Base-by-base conservation (phyloP, 2,113 vertebrate species). In the Vulpes ferrilata region DNA sequence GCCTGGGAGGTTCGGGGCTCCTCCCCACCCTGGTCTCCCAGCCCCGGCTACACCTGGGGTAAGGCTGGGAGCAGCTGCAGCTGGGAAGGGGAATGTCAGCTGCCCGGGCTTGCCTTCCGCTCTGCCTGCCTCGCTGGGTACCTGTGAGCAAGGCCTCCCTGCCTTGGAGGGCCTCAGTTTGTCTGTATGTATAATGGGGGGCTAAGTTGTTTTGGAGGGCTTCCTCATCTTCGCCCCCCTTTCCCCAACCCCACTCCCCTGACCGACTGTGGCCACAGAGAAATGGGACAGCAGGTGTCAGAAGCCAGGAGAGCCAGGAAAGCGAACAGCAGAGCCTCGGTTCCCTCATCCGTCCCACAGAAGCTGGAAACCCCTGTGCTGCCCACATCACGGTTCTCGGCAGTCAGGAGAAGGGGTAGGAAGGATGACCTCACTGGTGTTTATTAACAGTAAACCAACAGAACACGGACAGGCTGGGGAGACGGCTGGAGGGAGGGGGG, bases 401-500 rank as follows among this genome's bases (percentile, higher is more conserved):
- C 5, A 30, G 69, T 43, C 35, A 92, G 71, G 27, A 96, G 78
- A 55, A 94, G n/a, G 60, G 71, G 32, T 0, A 0, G 35, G 27
- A 38, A 95, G 5, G 67, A 69, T 25, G 69, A 94, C 74, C 89
- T 97, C 93, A 95, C 27, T 67, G 90, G 76, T 64, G 0, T 96
- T 98, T 97, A 98, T 98, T 97, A 91, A 94, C 93, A 94, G 30
- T 0, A 32, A 97, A 60, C 38, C 1, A 4, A 93, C 0, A 12
- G 80, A 53, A 97, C 55, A 59, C 0, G 11, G 82, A 62, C 25
- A 86, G 92, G 67, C 12, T 55, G 35, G 1, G 65, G 55, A 57
- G 1, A 76, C 89, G 38, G 59, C 0, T 0, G 73, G 35, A 43
- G 35, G 55, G 82, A 55, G 81, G 60, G 1, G 59, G 78, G 85